Evolutionary conservation across 2,113 vertebrate genomes (phyloP).

Genomic region (Eidolon helvum): DNA sequence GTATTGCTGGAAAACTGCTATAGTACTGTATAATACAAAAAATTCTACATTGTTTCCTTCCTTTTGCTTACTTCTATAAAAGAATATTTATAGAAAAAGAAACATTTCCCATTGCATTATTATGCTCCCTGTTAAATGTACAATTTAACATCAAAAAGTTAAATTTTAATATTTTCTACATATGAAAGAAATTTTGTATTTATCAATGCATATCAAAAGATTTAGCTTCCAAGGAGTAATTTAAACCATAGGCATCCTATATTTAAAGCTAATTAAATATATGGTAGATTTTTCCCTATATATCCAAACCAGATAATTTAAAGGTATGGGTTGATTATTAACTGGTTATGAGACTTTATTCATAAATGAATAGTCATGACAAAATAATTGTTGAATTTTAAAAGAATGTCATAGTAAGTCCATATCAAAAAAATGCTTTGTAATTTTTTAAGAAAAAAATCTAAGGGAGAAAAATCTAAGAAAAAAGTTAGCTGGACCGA

Average conservation of each 20-base stretch:
- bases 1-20: neutral
- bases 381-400: neutral
- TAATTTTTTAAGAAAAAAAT: neutral
- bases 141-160: neutral
- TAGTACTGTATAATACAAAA: neutral
- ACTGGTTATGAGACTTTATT: neutral
- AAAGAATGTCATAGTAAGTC: neutral
- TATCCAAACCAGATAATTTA: neutral
- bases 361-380: neutral
- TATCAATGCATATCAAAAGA: neutral
- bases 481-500: neutral
- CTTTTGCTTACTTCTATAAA: neutral
- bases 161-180: neutral
- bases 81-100: neutral
- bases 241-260: neutral
- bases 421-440: neutral
- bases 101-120: neutral
- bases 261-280: neutral
- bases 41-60: neutral
- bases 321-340: neutral
- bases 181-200: neutral
- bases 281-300: neutral
- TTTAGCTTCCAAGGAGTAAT: neutral
- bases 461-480: neutral
- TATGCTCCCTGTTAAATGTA: neutral